These are phyloP conservation scores for Crematogaster levior DNA, from an alignment of 2,888 invertebrate genomes.

Conservation along the genomic window DNA sequence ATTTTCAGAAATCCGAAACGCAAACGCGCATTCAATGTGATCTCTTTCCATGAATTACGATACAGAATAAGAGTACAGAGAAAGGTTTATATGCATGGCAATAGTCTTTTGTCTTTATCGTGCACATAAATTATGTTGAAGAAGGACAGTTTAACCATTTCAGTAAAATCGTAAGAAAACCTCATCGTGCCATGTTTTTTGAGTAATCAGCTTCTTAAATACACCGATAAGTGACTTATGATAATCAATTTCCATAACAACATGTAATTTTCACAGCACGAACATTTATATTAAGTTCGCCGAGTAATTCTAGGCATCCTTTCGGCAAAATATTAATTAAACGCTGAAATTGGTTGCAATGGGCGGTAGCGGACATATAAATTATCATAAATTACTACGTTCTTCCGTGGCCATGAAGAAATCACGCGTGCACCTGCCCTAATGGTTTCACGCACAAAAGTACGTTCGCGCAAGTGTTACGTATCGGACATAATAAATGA, in stretches of 20 bases:
- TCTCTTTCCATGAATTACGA: background rate
- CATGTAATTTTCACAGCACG: background rate
- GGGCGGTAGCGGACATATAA: conserved; percentile 60
- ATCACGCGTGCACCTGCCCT: conserved; percentile 63
- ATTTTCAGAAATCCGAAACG: conserved; percentile 49
- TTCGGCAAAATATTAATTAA: conserved; percentile 64
- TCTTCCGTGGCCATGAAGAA: conserved; percentile 64
- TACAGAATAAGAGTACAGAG: background rate
- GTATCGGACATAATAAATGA: conserved; percentile 1
- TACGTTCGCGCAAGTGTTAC: background rate
- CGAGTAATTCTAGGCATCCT: conserved; percentile 40
- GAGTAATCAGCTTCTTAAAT: background rate
- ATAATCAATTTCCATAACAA: background rate
- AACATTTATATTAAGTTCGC: background rate
- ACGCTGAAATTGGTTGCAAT: conserved; percentile 63
- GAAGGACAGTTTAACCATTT: background rate
- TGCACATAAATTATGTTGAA: background rate
- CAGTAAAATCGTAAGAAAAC: background rate
- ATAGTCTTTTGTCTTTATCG: background rate
- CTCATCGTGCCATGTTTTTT: background rate
- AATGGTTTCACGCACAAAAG: conserved; percentile 27
- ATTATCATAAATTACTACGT: conserved; percentile 69
- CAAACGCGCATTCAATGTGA: background rate
- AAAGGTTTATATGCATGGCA: background rate
- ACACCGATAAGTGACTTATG: background rate